phyloP scores from a whole-genome alignment of 2,888 invertebrate species.

The Nesidiocoris tenuis region DNA sequence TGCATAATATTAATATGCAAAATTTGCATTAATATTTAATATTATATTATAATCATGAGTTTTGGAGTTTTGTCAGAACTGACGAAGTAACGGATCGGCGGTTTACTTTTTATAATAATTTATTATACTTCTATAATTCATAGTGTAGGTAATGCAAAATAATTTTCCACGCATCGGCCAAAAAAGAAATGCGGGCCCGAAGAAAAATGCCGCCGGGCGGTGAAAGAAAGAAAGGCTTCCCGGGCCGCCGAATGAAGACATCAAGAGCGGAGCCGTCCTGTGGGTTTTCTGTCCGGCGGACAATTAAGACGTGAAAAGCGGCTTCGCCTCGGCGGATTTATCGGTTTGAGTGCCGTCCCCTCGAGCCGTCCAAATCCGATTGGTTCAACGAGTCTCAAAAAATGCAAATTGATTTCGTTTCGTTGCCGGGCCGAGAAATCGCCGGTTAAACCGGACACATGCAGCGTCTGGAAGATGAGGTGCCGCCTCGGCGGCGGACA shows the following conservation, averaged over 20 bases:
- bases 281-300: conserved; percentile 33
- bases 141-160: too few relatives aligned
- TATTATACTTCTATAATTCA: too few relatives aligned
- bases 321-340: conserved; percentile 41
- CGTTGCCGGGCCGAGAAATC: conserved; percentile 16
- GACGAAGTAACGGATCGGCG: too few relatives aligned
- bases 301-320: conserved; percentile 45
- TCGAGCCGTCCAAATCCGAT: conserved; percentile 45
- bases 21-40: too few relatives aligned
- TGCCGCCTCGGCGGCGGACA: background rate
- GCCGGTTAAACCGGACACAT: conserved; percentile 2
- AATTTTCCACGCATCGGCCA: too few relatives aligned
- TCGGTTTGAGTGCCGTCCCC: conserved; percentile 43
- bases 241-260: conserved; percentile 41
- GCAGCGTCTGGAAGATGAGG: background rate
- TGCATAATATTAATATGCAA: too few relatives aligned
- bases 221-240: conserved; percentile 7
- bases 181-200: too few relatives aligned
- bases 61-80: too few relatives aligned
- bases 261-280: conserved; percentile 29
- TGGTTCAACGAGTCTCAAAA: conserved; percentile 40
- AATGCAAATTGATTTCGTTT: conserved; percentile 45
- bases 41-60: too few relatives aligned
- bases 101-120: too few relatives aligned
- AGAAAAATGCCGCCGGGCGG: background rate